These are phyloP conservation scores for Zaprionus taronus DNA, from an alignment of 1,140 invertebrate genomes.

Conservation along the genomic window DNA sequence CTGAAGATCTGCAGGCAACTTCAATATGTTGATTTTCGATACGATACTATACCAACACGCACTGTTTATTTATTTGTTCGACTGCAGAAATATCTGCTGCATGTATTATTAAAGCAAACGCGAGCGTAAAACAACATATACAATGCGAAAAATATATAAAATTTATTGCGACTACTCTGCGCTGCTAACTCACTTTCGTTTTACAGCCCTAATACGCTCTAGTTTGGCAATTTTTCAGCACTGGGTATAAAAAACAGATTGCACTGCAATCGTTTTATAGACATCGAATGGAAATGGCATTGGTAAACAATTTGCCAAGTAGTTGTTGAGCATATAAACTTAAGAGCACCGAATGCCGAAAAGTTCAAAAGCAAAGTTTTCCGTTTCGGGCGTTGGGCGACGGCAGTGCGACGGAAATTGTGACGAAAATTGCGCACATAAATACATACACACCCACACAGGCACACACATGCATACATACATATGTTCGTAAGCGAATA, in stretches of 20 bases:
- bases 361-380: slow-evolving; percentile 43
- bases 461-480: slow-evolving; percentile 34
- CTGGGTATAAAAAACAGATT: slow-evolving; percentile 59
- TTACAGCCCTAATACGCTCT: slow-evolving; percentile 9
- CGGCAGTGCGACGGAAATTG: slow-evolving; percentile 55
- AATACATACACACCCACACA: slow-evolving; percentile 18
- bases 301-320: slow-evolving; percentile 75
- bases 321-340: slow-evolving; percentile 68
- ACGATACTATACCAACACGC: not conserved
- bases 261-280: slow-evolving; percentile 51
- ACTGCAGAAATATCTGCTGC: not conserved
- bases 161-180: not conserved
- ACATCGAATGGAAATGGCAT: slow-evolving; percentile 67
- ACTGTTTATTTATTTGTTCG: not conserved
- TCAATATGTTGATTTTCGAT: not conserved
- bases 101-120: not conserved
- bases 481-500: slow-evolving; percentile 25
- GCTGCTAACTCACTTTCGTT: not conserved
- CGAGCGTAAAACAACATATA: not conserved
- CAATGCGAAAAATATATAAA: not conserved
- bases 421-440: slow-evolving; percentile 50
- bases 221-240: slow-evolving; percentile 2
- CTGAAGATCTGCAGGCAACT: not conserved
- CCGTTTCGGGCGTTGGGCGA: slow-evolving; percentile 39
- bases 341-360: slow-evolving; percentile 39